These are phyloP conservation scores for Cyphomyrus plagiostoma DNA, from an alignment of 2,113 vertebrate genomes.

Conservation along the genomic window DNA sequence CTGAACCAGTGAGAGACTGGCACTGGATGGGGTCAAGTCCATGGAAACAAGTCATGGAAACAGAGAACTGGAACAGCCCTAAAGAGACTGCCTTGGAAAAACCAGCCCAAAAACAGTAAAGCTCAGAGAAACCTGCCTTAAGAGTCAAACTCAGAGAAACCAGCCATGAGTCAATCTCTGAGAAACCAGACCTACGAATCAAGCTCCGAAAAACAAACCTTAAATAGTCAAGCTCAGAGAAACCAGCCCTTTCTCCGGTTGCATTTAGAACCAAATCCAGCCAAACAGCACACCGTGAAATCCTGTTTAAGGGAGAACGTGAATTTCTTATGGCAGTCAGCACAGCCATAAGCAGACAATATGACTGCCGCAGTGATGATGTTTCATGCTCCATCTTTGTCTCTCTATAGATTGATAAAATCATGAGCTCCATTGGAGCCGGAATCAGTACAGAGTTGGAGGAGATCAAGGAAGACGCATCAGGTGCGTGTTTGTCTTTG, in stretches of 20 bases:
- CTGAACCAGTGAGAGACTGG: neutral
- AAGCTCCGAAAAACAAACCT: neutral
- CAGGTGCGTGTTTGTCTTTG: conserved; percentile 57
- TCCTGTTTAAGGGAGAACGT: neutral
- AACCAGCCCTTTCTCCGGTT: neutral
- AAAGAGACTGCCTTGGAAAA: neutral
- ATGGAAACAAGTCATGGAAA: neutral
- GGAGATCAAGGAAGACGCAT: conserved; percentile 62
- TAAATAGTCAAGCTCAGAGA: neutral
- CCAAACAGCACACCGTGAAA: neutral
- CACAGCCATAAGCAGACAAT: neutral
- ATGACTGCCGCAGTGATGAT: neutral
- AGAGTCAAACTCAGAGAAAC: neutral
- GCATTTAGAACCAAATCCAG: neutral
- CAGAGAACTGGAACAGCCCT: neutral
- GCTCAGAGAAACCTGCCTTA: neutral
- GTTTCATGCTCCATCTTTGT: conserved; percentile 27
- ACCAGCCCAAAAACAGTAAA: neutral
- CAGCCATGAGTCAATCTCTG: neutral
- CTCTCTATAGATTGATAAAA: conserved; percentile 89
- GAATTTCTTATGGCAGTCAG: neutral
- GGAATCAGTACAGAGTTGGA: conserved; percentile 81
- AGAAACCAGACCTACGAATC: neutral
- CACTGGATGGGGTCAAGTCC: neutral
- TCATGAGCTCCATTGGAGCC: conserved; percentile 92